Evolutionary conservation across 2,797 vertebrate genomes (phyloP), one percentile per base, ranked within the genome.

Genomic region (Lutjanus campechanus): DNA sequence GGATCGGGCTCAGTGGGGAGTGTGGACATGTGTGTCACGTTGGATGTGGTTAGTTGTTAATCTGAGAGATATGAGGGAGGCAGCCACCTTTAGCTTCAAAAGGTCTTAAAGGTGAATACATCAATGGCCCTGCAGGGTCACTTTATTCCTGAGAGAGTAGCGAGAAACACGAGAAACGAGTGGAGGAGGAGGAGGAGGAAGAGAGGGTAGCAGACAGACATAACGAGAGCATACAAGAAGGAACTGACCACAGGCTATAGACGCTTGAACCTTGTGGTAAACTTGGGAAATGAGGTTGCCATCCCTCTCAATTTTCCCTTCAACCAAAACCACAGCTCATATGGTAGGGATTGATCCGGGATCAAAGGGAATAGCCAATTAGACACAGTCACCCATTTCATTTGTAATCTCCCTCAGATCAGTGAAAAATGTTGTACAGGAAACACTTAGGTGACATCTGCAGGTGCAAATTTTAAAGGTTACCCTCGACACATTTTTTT

Each of bases 281-380:
- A 92, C 84, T 90, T 92, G 91, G 93, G 92, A 93, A 94, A 94
- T 91, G 88, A 93, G 94, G 92, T 91, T 94, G 89, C 90, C 91
- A 86, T 92, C 90, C 87, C 84, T 87, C 87, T 89, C 86, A 88
- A 91, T 92, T 92, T 93, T 89, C 90, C 87, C 90, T 87, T 93
- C 88, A 92, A 89, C 83, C 76, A 77, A 91, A 93, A 87, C 90
- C 91, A 72, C 85, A 79, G 82, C 90, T 94, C 91, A 93, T 91
- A 90, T 93, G 94, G 91, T 92, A 86, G 68, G 90, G 88, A 93
- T 93, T 92, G 93, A 94, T 94, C 88, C 77, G 40, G 69, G 92
- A 93, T 95, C 93, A 94, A 95, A 94, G 90, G 63, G 79, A 93
- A 88, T 72, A 84, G 85, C 84, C 90, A 93, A 94, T 94, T 94